These are phyloP conservation scores for Limnephilus auricula DNA, from an alignment of 2,888 invertebrate species.

Conservation along the genomic window DNA sequence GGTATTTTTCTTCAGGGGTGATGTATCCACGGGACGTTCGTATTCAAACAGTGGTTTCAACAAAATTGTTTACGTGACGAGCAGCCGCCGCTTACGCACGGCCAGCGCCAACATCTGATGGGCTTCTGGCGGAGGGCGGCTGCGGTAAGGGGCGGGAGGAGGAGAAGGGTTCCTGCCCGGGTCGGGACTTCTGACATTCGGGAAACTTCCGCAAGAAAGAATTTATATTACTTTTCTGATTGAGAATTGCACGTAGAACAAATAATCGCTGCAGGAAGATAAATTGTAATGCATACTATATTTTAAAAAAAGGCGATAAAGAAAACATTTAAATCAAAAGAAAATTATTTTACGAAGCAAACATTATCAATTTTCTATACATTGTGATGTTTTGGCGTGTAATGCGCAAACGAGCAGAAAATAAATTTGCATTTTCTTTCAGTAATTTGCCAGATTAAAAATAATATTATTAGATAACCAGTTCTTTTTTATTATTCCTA, in stretches of 20 bases:
- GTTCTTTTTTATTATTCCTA: not conserved
- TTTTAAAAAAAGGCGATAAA: too few species aligned
- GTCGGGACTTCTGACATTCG: slow-evolving; percentile 29
- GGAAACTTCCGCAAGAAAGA: slow-evolving; percentile 13
- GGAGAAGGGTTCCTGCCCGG: not conserved
- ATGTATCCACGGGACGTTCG: slow-evolving; percentile 60
- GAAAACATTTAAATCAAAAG: too few species aligned
- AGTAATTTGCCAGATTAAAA: not conserved
- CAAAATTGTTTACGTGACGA: slow-evolving; percentile 66
- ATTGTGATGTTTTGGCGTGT: not conserved
- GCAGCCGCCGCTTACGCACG: slow-evolving; percentile 52
- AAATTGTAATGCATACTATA: too few species aligned
- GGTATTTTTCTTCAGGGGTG: slow-evolving; percentile 61
- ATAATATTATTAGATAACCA: too few species aligned
- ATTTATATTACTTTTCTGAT: slow-evolving; percentile 52
- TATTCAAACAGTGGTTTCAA: slow-evolving; percentile 66
- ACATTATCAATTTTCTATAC: not conserved
- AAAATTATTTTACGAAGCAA: not conserved
- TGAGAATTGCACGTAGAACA: slow-evolving; percentile 30
- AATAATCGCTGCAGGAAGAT: not conserved
- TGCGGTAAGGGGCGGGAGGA: not conserved
- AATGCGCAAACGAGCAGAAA: not conserved
- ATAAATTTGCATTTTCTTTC: not conserved
- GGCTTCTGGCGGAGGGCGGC: slow-evolving; percentile 37
- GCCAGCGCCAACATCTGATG: slow-evolving; percentile 51